These are phyloP conservation scores for Nasonia vitripennis DNA, from an alignment of 1,140 invertebrate genomes.

Conservation along the genomic window DNA sequence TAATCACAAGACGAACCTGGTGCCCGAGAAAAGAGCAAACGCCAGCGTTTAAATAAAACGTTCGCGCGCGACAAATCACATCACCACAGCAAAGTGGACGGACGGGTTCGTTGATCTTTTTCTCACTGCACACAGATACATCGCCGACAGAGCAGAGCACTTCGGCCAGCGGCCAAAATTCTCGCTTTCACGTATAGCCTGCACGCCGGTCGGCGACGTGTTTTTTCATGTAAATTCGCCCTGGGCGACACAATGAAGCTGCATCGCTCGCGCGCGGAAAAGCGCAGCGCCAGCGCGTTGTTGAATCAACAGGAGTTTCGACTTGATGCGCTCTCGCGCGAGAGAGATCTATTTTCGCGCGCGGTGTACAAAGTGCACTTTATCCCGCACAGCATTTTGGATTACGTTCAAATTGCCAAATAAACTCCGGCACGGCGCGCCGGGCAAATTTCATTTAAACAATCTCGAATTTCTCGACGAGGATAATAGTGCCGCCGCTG, in stretches of 20 bases:
- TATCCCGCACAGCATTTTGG: conserved; percentile 21
- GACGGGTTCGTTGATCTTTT: conserved; percentile 46
- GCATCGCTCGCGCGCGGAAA: not conserved
- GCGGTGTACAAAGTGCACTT: conserved; percentile 43
- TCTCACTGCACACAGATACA: not conserved
- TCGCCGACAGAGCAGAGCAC: not conserved
- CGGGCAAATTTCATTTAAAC: conserved; percentile 24
- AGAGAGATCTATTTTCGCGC: conserved; percentile 39
- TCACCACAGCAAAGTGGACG: no score
- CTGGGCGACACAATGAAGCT: not conserved
- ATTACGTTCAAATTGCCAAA: conserved; percentile 27
- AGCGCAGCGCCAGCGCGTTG: not conserved
- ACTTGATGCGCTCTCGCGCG: not conserved
- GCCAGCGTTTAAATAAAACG: conserved; percentile 33
- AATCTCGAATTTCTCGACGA: conserved; percentile 18
- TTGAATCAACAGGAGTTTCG: conserved; percentile 41
- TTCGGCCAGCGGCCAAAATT: conserved; percentile 29
- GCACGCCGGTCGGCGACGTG: not conserved
- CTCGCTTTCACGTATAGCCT: not conserved
- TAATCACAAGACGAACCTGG: no score
- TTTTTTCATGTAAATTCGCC: conserved; percentile 48
- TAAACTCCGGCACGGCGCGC: conserved; percentile 1
- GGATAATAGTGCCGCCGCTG: no score
- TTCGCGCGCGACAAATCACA: conserved; percentile 21
- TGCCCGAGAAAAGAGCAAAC: not conserved